Evolutionary conservation across 2,113 vertebrate species (phyloP), one percentile per base, ranked within the genome.

Genomic region (Brienomyrus longianalis): DNA sequence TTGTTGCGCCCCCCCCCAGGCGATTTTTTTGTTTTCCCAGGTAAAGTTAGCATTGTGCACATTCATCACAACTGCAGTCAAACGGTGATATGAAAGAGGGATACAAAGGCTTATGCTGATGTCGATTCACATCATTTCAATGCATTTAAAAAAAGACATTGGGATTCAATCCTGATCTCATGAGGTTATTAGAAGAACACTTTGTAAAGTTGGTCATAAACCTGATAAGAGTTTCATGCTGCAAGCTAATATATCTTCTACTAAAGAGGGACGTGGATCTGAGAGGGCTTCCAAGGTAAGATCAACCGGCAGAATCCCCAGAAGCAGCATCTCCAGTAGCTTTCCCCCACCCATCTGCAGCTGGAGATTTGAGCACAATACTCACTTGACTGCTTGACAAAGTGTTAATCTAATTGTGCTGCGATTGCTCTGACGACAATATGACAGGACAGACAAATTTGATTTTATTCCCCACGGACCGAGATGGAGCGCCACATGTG

Each of bases 381-480:
- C 91, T 93, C 93, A 94, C 94, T 94, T 95, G 95, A 95, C 94
- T 95, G 94, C 95, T 96, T 96, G 96, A 95, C 95, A 96, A 97
- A 97, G 96, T 96, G 96, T 97, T 97, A 96, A 97, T 97, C 96
- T 97, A 97, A 97, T 97, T 96, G 96, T 97, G 96, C 96, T 96
- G 96, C 96, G 96, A 97, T 97, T 95, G 96, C 96, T 97, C 97
- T 97, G 97, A 97, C 96, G 96, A 96, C 96, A 96, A 97, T 97
- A 95, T 97, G 97, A 97, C 97, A 97, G 96, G 96, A 97, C 97
- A 97, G 96, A 97, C 95, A 97, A 97, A 97, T 97, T 97, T 97
- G 96, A 97, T 97, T 97, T 97, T 97, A 97, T 97, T 97, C 96
- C 97, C 97, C 94, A 96, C 95, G 96, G 97, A 97, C 96, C 95